Percentiles rank a stretch among this genome's conserved stretches.
Conservation (phyloP, 2,888 invertebrate species). For the Gymnosoma rotundatum region DNA sequence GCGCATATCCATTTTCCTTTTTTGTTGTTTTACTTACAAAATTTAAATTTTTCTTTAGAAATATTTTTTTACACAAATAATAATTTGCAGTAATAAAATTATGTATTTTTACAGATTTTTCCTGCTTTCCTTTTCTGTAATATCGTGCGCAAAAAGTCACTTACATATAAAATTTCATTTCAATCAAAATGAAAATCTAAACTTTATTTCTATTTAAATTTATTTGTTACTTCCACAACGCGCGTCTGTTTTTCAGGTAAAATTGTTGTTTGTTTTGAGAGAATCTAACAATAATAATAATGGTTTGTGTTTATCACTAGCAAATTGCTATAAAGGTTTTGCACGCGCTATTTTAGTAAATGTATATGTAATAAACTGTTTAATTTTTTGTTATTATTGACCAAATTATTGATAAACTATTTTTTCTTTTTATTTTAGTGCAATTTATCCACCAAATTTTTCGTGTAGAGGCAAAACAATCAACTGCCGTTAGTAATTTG, state of each 20-base stretch:
- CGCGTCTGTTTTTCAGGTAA: slow-evolving; percentile 33
- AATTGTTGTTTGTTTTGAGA: slow-evolving; percentile 7
- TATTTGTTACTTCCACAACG: slow-evolving; percentile 30
- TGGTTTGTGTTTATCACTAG: too few species aligned
- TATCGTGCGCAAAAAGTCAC: background rate
- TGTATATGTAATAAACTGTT: slow-evolving; percentile 32
- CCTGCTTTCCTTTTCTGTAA: background rate
- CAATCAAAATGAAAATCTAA: too few species aligned
- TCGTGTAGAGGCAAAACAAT: slow-evolving; percentile 58
- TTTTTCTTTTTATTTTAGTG: slow-evolving; percentile 50
- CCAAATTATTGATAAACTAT: slow-evolving; percentile 28
- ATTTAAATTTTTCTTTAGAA: background rate
- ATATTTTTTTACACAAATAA: background rate
- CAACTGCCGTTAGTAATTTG: slow-evolving; percentile 72
- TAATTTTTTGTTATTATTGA: slow-evolving; percentile 23
- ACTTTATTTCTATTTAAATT: slow-evolving; percentile 40
- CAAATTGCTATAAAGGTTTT: too few species aligned
- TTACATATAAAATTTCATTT: background rate
- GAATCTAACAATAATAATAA: background rate
- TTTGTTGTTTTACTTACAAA: slow-evolving; percentile 1
- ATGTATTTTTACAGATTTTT: background rate
- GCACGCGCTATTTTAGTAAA: slow-evolving; percentile 15
- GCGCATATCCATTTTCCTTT: slow-evolving; percentile 73
- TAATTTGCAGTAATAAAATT: background rate
- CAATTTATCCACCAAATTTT: slow-evolving; percentile 33